phyloP scores from a whole-genome alignment of 2,113 vertebrate genomes.

The Phoenicopterus ruber region DNA sequence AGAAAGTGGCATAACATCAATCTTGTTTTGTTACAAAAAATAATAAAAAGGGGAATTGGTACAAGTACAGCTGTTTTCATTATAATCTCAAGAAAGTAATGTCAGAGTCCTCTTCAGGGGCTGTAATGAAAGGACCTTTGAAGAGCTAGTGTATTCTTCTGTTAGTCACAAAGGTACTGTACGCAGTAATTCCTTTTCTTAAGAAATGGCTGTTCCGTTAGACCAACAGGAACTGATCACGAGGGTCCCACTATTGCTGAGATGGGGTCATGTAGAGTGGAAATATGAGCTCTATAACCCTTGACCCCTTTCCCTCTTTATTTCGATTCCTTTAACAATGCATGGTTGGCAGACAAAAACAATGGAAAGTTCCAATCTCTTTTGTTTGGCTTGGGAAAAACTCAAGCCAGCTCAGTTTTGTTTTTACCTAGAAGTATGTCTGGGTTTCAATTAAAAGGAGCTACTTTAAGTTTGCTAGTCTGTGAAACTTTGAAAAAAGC shows the following conservation, averaged over 20 bases:
- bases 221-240: slow-evolving; percentile 71
- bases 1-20: slow-evolving; percentile 65
- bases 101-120: slow-evolving; percentile 66
- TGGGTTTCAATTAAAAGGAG: slow-evolving; percentile 76
- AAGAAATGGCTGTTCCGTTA: slow-evolving; percentile 67
- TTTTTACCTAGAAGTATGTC: slow-evolving; percentile 69
- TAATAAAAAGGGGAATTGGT: slow-evolving; percentile 56
- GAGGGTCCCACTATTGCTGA: slow-evolving; percentile 63
- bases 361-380: slow-evolving; percentile 66
- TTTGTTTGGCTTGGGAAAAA: slow-evolving; percentile 78
- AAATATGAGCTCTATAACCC: slow-evolving; percentile 76
- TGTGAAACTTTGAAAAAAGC: slow-evolving; percentile 58
- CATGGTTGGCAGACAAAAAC: slow-evolving; percentile 71
- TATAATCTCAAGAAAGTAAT: slow-evolving; percentile 58
- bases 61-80: slow-evolving; percentile 59
- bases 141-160: slow-evolving; percentile 66
- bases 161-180: slow-evolving; percentile 69
- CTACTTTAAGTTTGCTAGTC: slow-evolving; percentile 67
- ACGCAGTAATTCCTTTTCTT: slow-evolving; percentile 60
- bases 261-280: slow-evolving; percentile 74
- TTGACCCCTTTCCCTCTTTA: slow-evolving; percentile 73
- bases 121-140: slow-evolving; percentile 57
- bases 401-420: slow-evolving; percentile 61
- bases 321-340: slow-evolving; percentile 76
- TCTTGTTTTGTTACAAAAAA: slow-evolving; percentile 61